Conservation (phyloP, 2,797 vertebrate genomes). For the Thripadectes ignobilis region DNA sequence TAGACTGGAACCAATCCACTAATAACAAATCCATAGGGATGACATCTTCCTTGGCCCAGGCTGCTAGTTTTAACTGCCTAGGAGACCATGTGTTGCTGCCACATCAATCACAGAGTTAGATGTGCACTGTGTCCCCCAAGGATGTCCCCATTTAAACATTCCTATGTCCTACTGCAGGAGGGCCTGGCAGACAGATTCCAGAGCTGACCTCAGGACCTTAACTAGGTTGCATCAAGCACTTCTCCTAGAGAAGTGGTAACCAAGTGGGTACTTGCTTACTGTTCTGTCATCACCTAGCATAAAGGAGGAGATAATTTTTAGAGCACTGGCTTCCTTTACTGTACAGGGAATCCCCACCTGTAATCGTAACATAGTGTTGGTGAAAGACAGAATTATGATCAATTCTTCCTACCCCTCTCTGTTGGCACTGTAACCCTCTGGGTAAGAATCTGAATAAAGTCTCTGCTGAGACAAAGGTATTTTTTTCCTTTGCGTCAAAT, state of each 20-base stretch:
- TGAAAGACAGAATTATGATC: conserved; percentile 36
- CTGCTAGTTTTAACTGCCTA: background rate
- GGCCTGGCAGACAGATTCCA: background rate
- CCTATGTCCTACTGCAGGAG: background rate
- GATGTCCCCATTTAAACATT: background rate
- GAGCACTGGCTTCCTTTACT: background rate
- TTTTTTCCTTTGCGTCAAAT: background rate
- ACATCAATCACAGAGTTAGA: background rate
- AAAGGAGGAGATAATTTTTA: background rate
- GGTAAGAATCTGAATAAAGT: conserved; percentile 64
- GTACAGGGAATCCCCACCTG: conserved; percentile 3
- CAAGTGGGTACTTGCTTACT: background rate
- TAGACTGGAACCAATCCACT: background rate
- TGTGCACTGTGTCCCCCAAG: background rate
- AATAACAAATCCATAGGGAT: background rate
- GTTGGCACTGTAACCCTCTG: conserved; percentile 41
- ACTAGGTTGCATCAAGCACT: background rate
- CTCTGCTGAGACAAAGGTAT: conserved; percentile 35
- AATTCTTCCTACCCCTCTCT: background rate
- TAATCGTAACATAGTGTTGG: conserved; percentile 17
- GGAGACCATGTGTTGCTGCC: background rate
- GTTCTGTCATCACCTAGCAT: background rate
- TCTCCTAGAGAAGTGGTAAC: background rate
- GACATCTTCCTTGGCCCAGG: background rate
- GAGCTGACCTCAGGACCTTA: background rate